phyloP scores from a whole-genome alignment of 2,888 invertebrate genomes.

The Zaprionus bogoriensis region DNA sequence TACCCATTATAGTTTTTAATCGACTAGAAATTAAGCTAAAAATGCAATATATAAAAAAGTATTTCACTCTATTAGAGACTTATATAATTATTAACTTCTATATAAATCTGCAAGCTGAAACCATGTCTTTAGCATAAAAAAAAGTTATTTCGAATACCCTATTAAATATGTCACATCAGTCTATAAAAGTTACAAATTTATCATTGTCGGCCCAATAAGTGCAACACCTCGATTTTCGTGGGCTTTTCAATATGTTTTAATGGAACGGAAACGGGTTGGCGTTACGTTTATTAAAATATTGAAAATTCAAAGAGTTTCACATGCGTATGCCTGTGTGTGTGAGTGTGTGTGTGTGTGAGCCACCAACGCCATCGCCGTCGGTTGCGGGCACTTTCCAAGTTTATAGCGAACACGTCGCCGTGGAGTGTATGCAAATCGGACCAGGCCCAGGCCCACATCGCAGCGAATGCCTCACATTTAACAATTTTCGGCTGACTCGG shows the following conservation, averaged over 20 bases:
- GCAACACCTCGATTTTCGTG: conserved; percentile 9
- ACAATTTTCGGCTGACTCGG: conserved; percentile 48
- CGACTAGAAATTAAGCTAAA: no score
- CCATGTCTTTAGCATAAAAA: no score
- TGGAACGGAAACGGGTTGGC: conserved; percentile 63
- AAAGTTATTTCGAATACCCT: no score
- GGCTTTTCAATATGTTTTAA: conserved; percentile 10
- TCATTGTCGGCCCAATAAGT: not conserved
- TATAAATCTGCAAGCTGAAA: no score
- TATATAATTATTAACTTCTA: no score
- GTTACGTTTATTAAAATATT: conserved; percentile 46
- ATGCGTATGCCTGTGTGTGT: conserved; percentile 11
- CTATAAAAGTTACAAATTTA: not conserved
- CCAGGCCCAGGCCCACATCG: conserved; percentile 46
- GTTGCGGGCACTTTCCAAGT: conserved; percentile 45
- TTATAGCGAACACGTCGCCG: conserved; percentile 1
- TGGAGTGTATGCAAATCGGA: conserved; percentile 51
- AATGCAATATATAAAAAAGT: no score
- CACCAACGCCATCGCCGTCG: conserved; percentile 41
- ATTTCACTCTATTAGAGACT: no score
- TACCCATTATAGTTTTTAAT: not conserved
- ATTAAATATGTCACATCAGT: no score
- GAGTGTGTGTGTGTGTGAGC: conserved; percentile 17
- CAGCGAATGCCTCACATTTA: conserved; percentile 41
- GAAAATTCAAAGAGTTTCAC: conserved; percentile 48